Conservation (phyloP, 2,888 invertebrate species). For the Parapristionchus giblindavisi region DNA sequence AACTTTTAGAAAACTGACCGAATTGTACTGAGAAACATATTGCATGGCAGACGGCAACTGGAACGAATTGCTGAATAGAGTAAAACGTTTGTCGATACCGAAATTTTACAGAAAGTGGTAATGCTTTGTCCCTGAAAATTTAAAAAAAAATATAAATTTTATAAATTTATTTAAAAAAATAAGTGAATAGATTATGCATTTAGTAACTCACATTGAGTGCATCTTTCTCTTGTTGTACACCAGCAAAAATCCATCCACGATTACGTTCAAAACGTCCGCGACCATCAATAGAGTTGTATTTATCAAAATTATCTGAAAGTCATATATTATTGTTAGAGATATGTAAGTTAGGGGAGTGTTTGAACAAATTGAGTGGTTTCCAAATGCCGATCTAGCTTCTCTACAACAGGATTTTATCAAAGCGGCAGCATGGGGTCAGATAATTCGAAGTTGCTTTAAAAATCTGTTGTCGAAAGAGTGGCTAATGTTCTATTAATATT, state of each 20-base stretch:
- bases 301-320: not conserved
- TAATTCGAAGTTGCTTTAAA: too few species aligned
- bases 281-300: not conserved
- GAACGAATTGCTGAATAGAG: not conserved
- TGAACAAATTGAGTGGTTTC: too few species aligned
- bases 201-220: not conserved
- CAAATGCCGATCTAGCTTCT: not conserved
- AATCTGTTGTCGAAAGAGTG: too few species aligned
- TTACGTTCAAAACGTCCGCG: not conserved
- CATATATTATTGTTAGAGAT: too few species aligned
- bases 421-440: too few species aligned
- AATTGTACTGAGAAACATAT: constrained; percentile 8
- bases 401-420: not conserved
- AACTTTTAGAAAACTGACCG: not conserved
- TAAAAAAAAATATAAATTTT: too few species aligned
- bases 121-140: too few species aligned
- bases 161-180: too few species aligned
- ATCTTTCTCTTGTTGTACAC: constrained; percentile 3
- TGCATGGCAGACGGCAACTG: constrained; percentile 3
- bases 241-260: not conserved
- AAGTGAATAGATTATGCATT: not conserved
- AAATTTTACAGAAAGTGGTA: not conserved
- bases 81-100: constrained; percentile 5
- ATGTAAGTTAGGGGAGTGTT: too few species aligned
- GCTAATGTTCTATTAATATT: too few species aligned